Evolutionary conservation across 1,140 invertebrate genomes (phyloP).

Genomic region (Argopecten irradians): DNA sequence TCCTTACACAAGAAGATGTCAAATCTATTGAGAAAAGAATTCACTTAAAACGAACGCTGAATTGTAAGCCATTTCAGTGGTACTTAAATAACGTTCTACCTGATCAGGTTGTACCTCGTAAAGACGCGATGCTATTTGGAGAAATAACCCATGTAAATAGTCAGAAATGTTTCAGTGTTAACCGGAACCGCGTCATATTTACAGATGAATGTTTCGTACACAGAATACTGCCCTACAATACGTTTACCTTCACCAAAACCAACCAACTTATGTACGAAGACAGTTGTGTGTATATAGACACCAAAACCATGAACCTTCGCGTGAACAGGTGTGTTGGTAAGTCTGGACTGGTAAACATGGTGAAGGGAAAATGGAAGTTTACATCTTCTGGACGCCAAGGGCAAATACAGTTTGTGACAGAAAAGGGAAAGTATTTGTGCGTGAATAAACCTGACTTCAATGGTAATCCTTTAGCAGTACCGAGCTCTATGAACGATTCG

Average conservation of each 20-base stretch:
- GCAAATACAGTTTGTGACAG: neutral
- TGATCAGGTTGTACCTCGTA: conserved; percentile 46
- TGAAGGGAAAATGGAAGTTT: no score
- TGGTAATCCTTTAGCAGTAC: neutral
- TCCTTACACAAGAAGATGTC: neutral
- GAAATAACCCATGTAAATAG: conserved; percentile 49
- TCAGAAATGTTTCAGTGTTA: conserved; percentile 36
- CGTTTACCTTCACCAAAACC: conserved; percentile 43
- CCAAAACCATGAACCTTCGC: neutral
- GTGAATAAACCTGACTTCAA: neutral
- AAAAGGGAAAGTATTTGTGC: neutral
- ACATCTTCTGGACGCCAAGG: neutral
- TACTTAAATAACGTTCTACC: conserved; percentile 52
- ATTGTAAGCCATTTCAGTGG: conserved; percentile 56
- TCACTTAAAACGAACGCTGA: conserved; percentile 12
- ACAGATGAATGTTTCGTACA: conserved; percentile 45
- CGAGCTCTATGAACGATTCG: neutral
- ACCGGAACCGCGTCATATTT: conserved; percentile 35
- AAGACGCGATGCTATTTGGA: conserved; percentile 46
- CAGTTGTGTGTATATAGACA: conserved; percentile 42
- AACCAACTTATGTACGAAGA: conserved; percentile 43
- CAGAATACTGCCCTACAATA: conserved; percentile 50
- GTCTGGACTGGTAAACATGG: no score
- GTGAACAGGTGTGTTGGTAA: neutral
- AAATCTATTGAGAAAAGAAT: neutral